Base-by-base conservation (phyloP, 2,888 invertebrate genomes). In the Listrodromus nycthemerus region DNA sequence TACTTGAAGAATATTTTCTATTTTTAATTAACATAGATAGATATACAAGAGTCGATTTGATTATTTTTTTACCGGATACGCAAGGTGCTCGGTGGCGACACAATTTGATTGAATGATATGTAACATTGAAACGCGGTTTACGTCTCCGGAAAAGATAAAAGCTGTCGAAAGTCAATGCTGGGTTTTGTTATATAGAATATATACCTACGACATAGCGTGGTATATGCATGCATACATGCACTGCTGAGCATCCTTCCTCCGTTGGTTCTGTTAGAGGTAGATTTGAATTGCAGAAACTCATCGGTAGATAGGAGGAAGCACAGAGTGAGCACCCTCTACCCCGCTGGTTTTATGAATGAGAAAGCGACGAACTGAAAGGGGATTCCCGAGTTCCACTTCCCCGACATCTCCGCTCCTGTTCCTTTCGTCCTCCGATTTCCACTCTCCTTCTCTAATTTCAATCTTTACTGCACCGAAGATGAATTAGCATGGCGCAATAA, bases 271-370 rank as follows among this genome's bases (percentile, higher is more conserved):
- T 79, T 73, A 70, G 78, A 58, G 33, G 70, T 19, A 58, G 52
- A 85, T 85, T 85, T 85, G 81, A 85, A 85, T 85, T 83, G 83
- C 83, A 81, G 74, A 85, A 83, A 79, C 61, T 81, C 81, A 71
- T 79, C 33, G 82, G 71, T 75, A 52, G 67, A 67, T 63, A 66
- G 61, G 67, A 55, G 67, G 70, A 66, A 70, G 63, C 37, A 13
- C 37, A 65, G 16, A 82, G 78, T 52, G 73, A 78, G 45, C 41
- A 48, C 66, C 48, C 27, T 52, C 70, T 73, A 41, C 63, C 70
- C 73, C 48, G 67, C 61, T 63, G 61, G 71, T 85, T 82, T 84
- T 82, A 82, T 85, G 86, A 87, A 85, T 86, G 83, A 86, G 83
- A 84, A 86, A 84, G 75, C 78, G 73, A 82, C 82, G 85, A 78